phyloP scores from a whole-genome alignment of 2,888 invertebrate species.

The Acleris cristana region DNA sequence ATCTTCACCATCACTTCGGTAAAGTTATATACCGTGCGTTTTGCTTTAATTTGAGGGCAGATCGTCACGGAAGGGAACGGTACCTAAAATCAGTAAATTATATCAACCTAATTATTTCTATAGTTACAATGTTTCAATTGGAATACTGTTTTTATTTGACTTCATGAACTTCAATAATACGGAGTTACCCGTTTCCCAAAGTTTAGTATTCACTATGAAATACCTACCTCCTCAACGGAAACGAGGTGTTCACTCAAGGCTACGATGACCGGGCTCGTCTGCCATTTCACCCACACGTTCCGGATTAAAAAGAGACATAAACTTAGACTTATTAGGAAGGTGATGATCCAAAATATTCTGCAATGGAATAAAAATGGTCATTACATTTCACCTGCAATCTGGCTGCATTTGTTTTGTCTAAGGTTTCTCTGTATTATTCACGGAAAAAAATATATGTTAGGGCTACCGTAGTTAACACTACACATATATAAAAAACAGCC shows the following conservation, averaged over 20 bases:
- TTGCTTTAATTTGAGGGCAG: constrained; percentile 29
- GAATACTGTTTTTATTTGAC: no score
- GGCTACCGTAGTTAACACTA: no score
- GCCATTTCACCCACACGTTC: constrained; percentile 58
- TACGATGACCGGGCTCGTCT: constrained; percentile 60
- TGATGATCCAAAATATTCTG: constrained; percentile 56
- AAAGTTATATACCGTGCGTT: constrained; percentile 25
- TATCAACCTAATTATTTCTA: no score
- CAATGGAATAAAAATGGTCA: constrained; percentile 28
- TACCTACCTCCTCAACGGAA: constrained; percentile 51
- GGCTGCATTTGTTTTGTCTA: no score
- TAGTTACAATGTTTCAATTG: no score
- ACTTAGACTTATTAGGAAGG: constrained; percentile 49
- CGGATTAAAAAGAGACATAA: constrained; percentile 52
- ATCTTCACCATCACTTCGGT: constrained; percentile 5
- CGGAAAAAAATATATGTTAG: neutral
- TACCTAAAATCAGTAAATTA: constrained; percentile 45
- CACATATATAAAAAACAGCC: no score
- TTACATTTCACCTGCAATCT: no score
- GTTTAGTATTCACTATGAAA: neutral
- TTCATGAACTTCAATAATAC: no score
- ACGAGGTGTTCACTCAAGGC: constrained; percentile 55
- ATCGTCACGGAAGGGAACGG: constrained; percentile 31
- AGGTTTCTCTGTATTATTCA: no score
- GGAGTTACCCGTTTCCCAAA: no score